Evolutionary conservation across 2,888 invertebrate genomes (phyloP).

Genomic region (Mycalesis mineus): DNA sequence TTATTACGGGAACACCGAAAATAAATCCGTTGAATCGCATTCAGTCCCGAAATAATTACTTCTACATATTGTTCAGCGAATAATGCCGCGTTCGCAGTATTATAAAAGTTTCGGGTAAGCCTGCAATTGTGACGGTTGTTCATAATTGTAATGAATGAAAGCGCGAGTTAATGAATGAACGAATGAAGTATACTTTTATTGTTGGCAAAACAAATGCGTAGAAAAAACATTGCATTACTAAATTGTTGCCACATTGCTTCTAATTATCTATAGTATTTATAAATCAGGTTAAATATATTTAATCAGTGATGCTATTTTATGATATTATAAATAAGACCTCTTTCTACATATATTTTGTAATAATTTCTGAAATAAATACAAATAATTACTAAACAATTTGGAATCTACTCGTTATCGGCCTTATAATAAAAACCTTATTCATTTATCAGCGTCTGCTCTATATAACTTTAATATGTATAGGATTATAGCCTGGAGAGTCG

Average conservation of each 20-base stretch:
- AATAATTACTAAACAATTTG: no score
- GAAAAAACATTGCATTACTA: no score
- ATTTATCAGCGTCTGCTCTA: background rate
- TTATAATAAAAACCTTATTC: no score
- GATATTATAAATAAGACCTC: no score
- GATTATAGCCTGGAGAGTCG: background rate
- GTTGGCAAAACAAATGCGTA: background rate
- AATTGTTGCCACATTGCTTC: no score
- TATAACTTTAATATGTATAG: background rate
- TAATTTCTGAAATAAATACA: no score
- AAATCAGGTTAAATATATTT: no score
- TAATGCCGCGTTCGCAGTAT: background rate
- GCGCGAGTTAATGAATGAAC: background rate
- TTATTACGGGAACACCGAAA: background rate
- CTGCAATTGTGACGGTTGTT: background rate
- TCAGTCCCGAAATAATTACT: constrained; percentile 1
- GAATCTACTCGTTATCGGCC: no score
- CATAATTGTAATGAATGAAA: background rate
- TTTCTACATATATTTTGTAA: no score
- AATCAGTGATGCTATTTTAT: no score
- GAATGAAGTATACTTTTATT: background rate
- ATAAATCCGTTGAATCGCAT: background rate
- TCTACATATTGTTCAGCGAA: constrained; percentile 2
- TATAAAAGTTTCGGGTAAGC: background rate
- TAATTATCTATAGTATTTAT: no score